Evolutionary conservation across 2,113 vertebrate species (phyloP), one percentile per base, ranked within the genome.

Genomic region (Elephas maximus): DNA sequence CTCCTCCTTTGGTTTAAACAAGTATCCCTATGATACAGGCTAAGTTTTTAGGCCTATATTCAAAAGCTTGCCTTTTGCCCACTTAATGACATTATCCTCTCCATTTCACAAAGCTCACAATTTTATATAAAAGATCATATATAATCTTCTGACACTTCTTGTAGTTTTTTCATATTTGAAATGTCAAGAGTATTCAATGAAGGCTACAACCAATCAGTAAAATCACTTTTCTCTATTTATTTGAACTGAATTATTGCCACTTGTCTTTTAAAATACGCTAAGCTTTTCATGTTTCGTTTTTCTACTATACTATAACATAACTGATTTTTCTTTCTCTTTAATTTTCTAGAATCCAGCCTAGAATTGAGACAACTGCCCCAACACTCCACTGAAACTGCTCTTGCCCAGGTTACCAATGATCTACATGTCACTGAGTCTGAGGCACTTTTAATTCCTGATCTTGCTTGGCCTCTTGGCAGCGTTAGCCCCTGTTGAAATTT

Each of bases 261-360:
- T 57, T 45, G 44, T 33, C 76, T 81, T 74, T 90, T 84, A 62
- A 62, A 79, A 73, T 28, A 17, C 30, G 48, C 2, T n/a, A 60
- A 88, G n/a, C 62, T 62, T 92, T 94, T 93, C 28, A 81, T 76
- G 41, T 81, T 81, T 76, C 23, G 90, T 80, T 92, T 78, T 91
- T 76, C 80, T 79, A 7, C 20, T 41, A 53, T 45, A 67, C 17
- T 67, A 74, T 86, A 84, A 80, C 74, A 80, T 93, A 80, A 86
- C 5, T 57, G 63, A 85, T 48, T 95, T 92, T 83, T 41, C 23
- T 95, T 74, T 71, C 33, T 82, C 15, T 71, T 92, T 82, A 69
- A 77, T 86, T 90, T 90, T 86, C 60, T 14, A 81, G 45, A 84
- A 45, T 15, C 17, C 26, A 81, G 44, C 24, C n/a, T 90, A 62